phyloP scores from a whole-genome alignment of 1,140 invertebrate genomes.

The Dreissena rostriformis region DNA sequence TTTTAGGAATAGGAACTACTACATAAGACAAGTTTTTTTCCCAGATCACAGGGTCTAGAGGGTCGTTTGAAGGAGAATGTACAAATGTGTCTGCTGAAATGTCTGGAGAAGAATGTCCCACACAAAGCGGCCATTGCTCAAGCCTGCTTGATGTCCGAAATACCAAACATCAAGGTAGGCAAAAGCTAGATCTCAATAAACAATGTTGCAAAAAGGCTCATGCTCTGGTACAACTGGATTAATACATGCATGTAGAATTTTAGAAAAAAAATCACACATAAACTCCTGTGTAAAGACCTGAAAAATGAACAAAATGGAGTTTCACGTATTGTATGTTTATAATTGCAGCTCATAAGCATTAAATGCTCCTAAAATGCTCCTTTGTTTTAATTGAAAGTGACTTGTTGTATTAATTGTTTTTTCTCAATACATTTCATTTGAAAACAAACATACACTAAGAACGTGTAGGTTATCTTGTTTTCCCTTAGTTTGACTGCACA shows the following conservation, averaged over 20 bases:
- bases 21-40: background rate
- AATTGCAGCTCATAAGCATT: background rate
- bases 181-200: background rate
- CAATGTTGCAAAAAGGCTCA: background rate
- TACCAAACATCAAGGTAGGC: conserved; percentile 31
- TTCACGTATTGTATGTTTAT: background rate
- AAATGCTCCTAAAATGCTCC: background rate
- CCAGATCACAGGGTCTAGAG: conserved; percentile 11
- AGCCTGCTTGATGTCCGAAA: conserved; percentile 30
- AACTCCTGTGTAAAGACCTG: background rate
- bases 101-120: conserved; percentile 28
- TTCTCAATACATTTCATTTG: too few relatives aligned
- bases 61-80: conserved; percentile 37
- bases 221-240: background rate
- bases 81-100: conserved; percentile 47
- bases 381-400: too few relatives aligned
- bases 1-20: too few relatives aligned
- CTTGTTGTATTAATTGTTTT: too few relatives aligned
- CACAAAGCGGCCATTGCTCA: conserved; percentile 13
- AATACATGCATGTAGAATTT: background rate
- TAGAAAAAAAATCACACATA: background rate
- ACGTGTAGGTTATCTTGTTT: too few relatives aligned
- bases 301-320: background rate
- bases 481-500: too few relatives aligned
- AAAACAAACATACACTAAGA: too few relatives aligned